Evolutionary conservation across 2,888 invertebrate genomes (phyloP), one percentile per base, ranked within the genome.

Genomic region (Eupithecia inturbata): DNA sequence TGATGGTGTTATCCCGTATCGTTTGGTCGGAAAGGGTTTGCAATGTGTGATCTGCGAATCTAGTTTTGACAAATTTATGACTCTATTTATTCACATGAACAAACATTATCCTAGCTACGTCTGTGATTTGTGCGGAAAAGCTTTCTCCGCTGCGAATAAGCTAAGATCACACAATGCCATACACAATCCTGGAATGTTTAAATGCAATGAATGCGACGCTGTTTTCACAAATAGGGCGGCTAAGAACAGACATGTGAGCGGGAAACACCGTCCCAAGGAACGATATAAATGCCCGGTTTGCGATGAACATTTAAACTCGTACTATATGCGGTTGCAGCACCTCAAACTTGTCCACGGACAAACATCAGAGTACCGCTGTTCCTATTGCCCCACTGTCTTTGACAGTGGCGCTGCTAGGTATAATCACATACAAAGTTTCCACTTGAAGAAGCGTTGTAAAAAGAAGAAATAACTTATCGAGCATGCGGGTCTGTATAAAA

Each of bases 101-200:
- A 85, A 87, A 71, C 93, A 95, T 82, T 88, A 92, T 69, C 91
- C 89, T 76, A 89, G 89, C 67, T 91, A 85, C 74, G 88, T 95
- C 10, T 95, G 95, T 72, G 84, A 89, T 41, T 86, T 86, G 1
- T 95, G 95, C 74, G 95, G 95, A 0, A 95, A 95, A 80, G 91
- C 90, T 4, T 95, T 89, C 80, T 89, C 92, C 1, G 88, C 88
- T 22, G 86, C 87, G n/a, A 88, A 91, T 9, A 92, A 92, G 63
- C 85, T 94, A 41, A 85, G 89, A 63, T 85, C 92, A 26, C 95
- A 95, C 74, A 85, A 89, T 49, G 83, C 81, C 22, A 82, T 84
- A 68, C 95, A 95, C 75, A 87, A 91, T 62, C 82, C 85, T 2
- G 89, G 92, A 0, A 84, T 89, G 33, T 93, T 91, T 72, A 80